phyloP scores from a whole-genome alignment of 1,140 invertebrate species.

The Drosophila tani region DNA sequence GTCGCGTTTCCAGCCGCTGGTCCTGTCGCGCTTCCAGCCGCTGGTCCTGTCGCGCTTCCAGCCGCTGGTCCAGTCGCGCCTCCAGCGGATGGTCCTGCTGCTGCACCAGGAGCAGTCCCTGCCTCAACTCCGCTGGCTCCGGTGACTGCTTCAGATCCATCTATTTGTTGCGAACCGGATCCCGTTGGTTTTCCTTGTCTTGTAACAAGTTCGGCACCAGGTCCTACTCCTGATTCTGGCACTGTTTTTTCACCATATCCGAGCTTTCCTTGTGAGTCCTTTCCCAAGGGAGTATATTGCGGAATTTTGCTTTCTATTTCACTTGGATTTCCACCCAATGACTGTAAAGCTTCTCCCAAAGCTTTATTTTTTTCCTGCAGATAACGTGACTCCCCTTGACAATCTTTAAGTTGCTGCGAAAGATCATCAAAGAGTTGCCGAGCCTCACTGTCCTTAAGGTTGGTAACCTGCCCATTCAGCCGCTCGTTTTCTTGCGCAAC shows the following conservation, averaged over 20 bases:
- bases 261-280: too few relatives aligned
- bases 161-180: too few relatives aligned
- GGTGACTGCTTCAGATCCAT: too few relatives aligned
- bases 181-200: too few relatives aligned
- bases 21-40: neutral
- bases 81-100: too few relatives aligned
- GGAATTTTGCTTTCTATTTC: conserved; percentile 16
- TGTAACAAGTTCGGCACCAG: too few relatives aligned
- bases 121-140: too few relatives aligned
- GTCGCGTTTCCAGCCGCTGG: too few relatives aligned
- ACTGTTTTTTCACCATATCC: too few relatives aligned
- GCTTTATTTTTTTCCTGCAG: conserved; percentile 41
- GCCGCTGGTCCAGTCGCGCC: too few relatives aligned
- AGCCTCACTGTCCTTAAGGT: conserved; percentile 40
- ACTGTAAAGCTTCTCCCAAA: conserved; percentile 11
- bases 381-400: conserved; percentile 14
- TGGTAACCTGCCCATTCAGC: conserved; percentile 42
- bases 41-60: neutral
- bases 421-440: conserved; percentile 44
- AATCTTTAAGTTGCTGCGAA: conserved; percentile 54
- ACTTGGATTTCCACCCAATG: conserved; percentile 46
- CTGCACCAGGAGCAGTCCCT: too few relatives aligned
- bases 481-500: conserved; percentile 51
- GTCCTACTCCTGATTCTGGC: too few relatives aligned
- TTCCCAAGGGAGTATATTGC: neutral